Evolutionary conservation across 2,888 invertebrate genomes (phyloP).

Genomic region (Xylophagus ater): DNA sequence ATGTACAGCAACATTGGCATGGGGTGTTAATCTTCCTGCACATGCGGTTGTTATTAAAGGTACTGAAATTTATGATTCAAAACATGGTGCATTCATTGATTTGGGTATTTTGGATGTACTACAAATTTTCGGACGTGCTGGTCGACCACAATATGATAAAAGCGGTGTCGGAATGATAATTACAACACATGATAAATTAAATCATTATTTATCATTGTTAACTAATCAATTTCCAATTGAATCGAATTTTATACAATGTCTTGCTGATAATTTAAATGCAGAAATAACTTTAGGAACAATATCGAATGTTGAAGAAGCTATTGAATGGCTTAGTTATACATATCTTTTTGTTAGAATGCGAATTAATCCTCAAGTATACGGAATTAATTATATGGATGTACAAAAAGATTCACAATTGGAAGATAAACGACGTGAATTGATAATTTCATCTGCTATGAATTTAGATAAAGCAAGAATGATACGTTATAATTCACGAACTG

Average conservation of each 20-base stretch:
- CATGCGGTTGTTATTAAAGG: conserved; percentile 73
- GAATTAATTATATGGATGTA: conserved; percentile 49
- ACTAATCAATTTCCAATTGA: conserved; percentile 98
- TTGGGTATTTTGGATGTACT: conserved; percentile 93
- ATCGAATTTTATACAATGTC: conserved; percentile 82
- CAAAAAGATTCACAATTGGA: conserved; percentile 72
- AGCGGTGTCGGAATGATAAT: conserved; percentile 93
- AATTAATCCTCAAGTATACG: conserved; percentile 73
- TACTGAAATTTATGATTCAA: conserved; percentile 95
- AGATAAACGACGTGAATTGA: conserved; percentile 62
- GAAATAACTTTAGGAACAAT: conserved; percentile 96
- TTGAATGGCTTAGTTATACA: conserved; percentile 96
- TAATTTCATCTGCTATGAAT: conserved; percentile 67
- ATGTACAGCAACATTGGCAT: conserved; percentile 96
- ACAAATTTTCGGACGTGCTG: conserved; percentile 97
- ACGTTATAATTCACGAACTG: conserved; percentile 73
- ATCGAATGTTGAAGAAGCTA: conserved; percentile 87
- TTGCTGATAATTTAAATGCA: conserved; percentile 96
- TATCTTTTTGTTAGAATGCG: conserved; percentile 91
- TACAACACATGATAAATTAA: conserved; percentile 81
- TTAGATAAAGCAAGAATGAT: conserved; percentile 92
- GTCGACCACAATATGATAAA: conserved; percentile 93
- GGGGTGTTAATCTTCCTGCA: conserved; percentile 99
- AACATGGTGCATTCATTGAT: conserved; percentile 87
- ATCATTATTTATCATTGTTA: conserved; percentile 85